Evolutionary conservation across 2,113 vertebrate species (phyloP).

Genomic region (Tauraco erythrolophus): DNA sequence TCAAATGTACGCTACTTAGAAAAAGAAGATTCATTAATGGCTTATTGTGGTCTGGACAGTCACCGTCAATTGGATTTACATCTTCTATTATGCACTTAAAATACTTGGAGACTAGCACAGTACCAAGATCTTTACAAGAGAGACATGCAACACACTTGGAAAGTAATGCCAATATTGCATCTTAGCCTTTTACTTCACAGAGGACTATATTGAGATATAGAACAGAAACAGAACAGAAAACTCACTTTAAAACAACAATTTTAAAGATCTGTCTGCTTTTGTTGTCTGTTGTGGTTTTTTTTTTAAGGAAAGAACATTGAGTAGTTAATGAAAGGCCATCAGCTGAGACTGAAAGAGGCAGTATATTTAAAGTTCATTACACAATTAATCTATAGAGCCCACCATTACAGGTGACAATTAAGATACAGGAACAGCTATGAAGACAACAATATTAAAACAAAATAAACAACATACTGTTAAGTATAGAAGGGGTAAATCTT

Average conservation of each 20-base stretch:
- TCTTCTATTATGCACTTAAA: neutral
- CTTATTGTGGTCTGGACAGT: neutral
- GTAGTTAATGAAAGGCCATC: neutral
- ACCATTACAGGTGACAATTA: neutral
- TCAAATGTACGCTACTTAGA: neutral
- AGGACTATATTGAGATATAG: neutral
- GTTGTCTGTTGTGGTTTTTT: neutral
- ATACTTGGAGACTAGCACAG: neutral
- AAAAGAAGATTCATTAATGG: neutral
- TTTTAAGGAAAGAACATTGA: neutral
- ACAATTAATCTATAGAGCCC: neutral
- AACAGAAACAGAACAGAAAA: neutral
- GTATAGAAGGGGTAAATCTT: neutral
- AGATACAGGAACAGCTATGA: neutral
- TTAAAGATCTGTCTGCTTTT: neutral
- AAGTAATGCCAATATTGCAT: neutral
- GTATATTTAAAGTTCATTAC: neutral
- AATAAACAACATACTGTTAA: neutral
- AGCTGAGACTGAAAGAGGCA: neutral
- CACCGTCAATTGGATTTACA: neutral
- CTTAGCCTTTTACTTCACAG: neutral
- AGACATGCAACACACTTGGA: neutral
- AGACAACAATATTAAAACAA: neutral
- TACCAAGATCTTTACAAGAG: neutral
- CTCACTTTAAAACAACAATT: neutral